Evolutionary conservation across 2,113 vertebrate species (phyloP), one percentile per base, ranked within the genome.

Genomic region (Rhinogobius similis): DNA sequence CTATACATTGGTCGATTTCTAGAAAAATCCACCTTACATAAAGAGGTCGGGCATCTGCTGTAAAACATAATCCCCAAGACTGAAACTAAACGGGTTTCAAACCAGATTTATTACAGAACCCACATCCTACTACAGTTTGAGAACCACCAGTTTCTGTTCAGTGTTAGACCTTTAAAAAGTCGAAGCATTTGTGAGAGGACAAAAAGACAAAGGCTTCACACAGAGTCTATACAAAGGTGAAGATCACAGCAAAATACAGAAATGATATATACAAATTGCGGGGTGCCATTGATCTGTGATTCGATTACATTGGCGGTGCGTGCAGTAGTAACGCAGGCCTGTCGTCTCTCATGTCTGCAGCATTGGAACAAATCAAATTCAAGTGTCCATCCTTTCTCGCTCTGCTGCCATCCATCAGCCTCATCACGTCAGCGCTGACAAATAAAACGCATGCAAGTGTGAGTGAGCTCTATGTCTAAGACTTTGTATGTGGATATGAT

Each of bases 331-430:
- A 80, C 55, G 75, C 66, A 75, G 62, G 82, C 68, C 75, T 44
- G 26, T 65, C 76, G 29, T 67, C 55, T 72, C 69, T 62, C 6
- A 67, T 53, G 62, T 68, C 66, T 43, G 26, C 41, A 64, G 68
- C 68, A 79, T 87, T 75, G 73, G 72, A 81, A 89, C 86, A 92
- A 93, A 93, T 93, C 83, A 84, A 90, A 92, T 93, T 90, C 82
- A 79, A 85, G 81, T 67, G 68, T 87, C 84, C 80, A 72, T 87
- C 78, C 75, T 75, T 87, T 79, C 58, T 83, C 70, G 72, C 73
- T 76, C 41, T 82, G 64, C 83, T 63, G 72, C 82, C 88, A 91
- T 92, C 89, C 85, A 90, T 93, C 90, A 92, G 76, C 52, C 78
- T 83, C 86, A 92, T 82, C 65, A 67, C 76, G 84, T 90, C 85